Conservation (phyloP, 1,140 invertebrate genomes). For the Proctacanthus coquilletti region DNA sequence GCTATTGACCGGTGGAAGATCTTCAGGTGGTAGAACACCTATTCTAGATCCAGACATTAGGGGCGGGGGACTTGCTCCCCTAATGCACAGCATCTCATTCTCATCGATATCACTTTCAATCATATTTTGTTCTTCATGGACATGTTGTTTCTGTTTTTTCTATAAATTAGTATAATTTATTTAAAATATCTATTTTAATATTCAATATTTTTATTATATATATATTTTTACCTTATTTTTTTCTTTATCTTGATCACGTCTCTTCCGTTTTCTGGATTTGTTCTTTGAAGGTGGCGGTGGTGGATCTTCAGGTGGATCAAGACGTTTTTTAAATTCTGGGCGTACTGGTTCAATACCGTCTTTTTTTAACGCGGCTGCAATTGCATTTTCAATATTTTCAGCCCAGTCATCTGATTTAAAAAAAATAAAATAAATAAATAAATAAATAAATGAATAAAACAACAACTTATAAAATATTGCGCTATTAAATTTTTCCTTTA, state of each 20-base stretch:
- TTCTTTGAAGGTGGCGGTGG: too few relatives aligned
- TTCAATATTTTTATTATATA: too few relatives aligned
- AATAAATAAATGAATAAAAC: not conserved
- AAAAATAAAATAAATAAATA: constrained; percentile 13
- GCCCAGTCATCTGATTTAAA: constrained; percentile 53
- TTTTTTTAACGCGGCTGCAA: constrained; percentile 47
- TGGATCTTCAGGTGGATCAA: too few relatives aligned
- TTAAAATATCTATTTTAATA: too few relatives aligned
- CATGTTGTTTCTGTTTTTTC: constrained; percentile 31
- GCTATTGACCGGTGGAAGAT: constrained; percentile 7
- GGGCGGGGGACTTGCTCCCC: constrained; percentile 48
- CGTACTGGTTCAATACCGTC: constrained; percentile 30
- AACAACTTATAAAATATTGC: constrained; percentile 6
- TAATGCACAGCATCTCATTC: constrained; percentile 59
- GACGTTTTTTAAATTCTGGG: constrained; percentile 7
- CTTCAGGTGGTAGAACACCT: not conserved
- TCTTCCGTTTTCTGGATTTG: too few relatives aligned
- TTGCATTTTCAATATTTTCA: constrained; percentile 56
- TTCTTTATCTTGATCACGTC: too few relatives aligned
- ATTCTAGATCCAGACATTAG: constrained; percentile 12
- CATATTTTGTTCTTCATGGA: constrained; percentile 31
- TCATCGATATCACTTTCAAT: constrained; percentile 48
- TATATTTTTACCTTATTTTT: too few relatives aligned
- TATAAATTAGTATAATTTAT: too few relatives aligned
- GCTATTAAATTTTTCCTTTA: constrained; percentile 1